Percentiles rank a stretch among this genome's conserved stretches.
phyloP scores from a whole-genome alignment of 2,888 invertebrate species.

The Drosophila neutralis region DNA sequence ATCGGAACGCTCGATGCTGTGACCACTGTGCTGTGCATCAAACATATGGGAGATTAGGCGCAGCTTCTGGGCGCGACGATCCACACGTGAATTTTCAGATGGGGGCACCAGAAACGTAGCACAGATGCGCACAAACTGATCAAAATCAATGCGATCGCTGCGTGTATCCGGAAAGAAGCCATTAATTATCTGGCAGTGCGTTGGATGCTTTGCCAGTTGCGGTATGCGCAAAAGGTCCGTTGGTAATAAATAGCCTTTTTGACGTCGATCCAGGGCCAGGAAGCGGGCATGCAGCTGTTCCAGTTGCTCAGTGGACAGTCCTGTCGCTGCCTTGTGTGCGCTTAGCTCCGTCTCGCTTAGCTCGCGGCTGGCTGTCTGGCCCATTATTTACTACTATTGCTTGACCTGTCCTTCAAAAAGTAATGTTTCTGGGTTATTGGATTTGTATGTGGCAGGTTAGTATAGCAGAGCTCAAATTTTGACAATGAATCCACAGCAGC shows the following conservation, averaged over 20 bases:
- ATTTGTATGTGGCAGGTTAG: neutral
- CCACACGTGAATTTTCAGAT: neutral
- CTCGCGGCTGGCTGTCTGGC: constrained; percentile 33
- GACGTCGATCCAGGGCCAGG: constrained; percentile 41
- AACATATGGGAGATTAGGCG: constrained; percentile 51
- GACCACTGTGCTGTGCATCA: constrained; percentile 33
- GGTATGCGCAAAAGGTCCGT: constrained; percentile 65
- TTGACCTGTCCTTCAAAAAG: neutral
- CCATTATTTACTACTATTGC: constrained; percentile 26
- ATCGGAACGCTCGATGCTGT: constrained; percentile 35
- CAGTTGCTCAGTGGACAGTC: constrained; percentile 31
- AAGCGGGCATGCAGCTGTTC: constrained; percentile 40
- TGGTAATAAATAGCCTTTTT: constrained; percentile 52
- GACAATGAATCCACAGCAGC: constrained; percentile 20
- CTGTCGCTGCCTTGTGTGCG: constrained; percentile 23
- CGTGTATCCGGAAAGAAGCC: constrained; percentile 45
- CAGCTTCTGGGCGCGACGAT: constrained; percentile 39
- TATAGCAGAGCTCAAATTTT: neutral
- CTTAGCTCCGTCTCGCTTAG: constrained; percentile 27
- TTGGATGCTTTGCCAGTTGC: constrained; percentile 47
- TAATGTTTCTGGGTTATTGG: neutral
- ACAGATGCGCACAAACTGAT: constrained; percentile 47
- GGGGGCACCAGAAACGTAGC: constrained; percentile 45
- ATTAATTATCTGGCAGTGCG: constrained; percentile 56
- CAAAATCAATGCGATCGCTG: constrained; percentile 39